Evolutionary conservation across 1,140 invertebrate genomes (phyloP), one percentile per base, ranked within the genome.

Genomic region (Sitophilus oryzae): DNA sequence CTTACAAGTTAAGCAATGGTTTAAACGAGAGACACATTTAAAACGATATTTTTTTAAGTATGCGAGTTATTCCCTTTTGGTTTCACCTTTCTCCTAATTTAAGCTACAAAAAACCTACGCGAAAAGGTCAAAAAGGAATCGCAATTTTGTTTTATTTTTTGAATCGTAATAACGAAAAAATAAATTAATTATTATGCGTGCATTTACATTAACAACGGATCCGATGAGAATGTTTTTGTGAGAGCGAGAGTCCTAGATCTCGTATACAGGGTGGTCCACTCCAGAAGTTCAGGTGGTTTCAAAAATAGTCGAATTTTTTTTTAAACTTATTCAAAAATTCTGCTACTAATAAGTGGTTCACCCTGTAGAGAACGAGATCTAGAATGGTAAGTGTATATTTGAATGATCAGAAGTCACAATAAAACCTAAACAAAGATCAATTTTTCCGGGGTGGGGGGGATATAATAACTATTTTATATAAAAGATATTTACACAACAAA

Each of bases 21-120:
- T 61, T 60, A 62, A 56, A n/a, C n/a, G n/a, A 54, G 58, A 64
- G 59, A 64, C 54, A 64, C 52, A 59, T 59, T 62, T 45, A 61
- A 62, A 64, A 60, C 48, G 60, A 35, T 54, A 52, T 52, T 55
- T n/a, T n/a, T n/a, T 51, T 56, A 56, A 52, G 52, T 61, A 61
- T 48, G 41, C 37, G 38, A 47, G 35, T 56, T 48, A 38, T 49
- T 30, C 35, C 54, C 48, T 18, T n/a, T 48, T 48, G 19, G 25
- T n/a, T 54, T 21, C 30, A 23, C 37, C 11, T 38, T 22, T 23
- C 25, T 15, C 2, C 30, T 44, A 49, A n/a, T n/a, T 48, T 58
- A 58, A 49, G 40, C 49, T 59, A 59, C 45, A 56, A 48, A 51
- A 34, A 48, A 54, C 40, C 25, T 30, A 30, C 25, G 11, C 25